Base-by-base conservation (phyloP, 2,888 invertebrate species). In the Apodemia zela region DNA sequence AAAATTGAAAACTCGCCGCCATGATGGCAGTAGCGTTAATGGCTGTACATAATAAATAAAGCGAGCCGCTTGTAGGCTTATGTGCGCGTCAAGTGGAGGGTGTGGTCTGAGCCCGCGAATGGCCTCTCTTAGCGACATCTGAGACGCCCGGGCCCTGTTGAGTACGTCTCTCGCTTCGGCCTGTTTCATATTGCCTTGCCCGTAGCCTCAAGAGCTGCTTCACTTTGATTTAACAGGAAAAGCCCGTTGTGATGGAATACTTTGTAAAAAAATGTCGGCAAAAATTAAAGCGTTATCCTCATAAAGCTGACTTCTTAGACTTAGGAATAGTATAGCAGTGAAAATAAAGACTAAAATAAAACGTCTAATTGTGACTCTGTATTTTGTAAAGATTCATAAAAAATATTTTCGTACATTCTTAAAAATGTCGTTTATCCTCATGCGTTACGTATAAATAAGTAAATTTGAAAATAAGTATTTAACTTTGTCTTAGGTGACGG, bases 21-120 rank as follows among this genome's bases (percentile, higher is more conserved):
- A 91, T 90, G 84, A 87, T 85, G 89, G 84, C 82, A 84, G 42
- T 42, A 42, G 87, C 87, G 88, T 87, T 89, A 90, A 91, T 89
- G 85, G 88, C 85, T 86, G 89, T 90, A 90, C 89, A 91, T 91
- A 90, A 90, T 90, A 89, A 89, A 89, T 90, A 91, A 89, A 88
- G 88, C 87, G 85, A 82, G 82, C 80, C 82, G 85, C 45, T 42
- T 80, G 85, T 85, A 81, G 83, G 89, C 89, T 88, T 90, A 91
- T 90, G 85, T 91, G 89, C 83, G 80, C 78, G 84, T 87, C 81
- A 84, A 90, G 90, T 88, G 87, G 90, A 86, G 88, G 91, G 90
- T 83, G 91, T 89, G 91, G 91, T 85, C 84, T 51, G 80, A 79
- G 82, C 73, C 80, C 85, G 84, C 90, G 90, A 90, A 90, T 89